A percentile compares a stretch with the other conserved stretches of the same genome.
These are phyloP conservation scores for Metellina segmentata DNA, from an alignment of 2,888 invertebrate genomes.

Conservation along the genomic window DNA sequence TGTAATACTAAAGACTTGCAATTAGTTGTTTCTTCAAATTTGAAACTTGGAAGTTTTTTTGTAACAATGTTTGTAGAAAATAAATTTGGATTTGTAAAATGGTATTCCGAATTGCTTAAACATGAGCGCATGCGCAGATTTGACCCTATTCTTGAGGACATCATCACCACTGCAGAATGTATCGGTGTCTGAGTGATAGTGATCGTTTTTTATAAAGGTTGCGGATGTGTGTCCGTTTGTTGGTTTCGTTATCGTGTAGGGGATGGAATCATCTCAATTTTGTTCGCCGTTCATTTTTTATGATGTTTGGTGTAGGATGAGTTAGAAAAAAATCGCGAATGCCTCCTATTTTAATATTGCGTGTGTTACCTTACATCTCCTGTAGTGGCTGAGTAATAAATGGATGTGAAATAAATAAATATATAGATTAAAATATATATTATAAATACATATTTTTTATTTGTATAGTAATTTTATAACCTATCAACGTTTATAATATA, in stretches of 20 bases:
- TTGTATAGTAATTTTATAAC: constrained; percentile 73
- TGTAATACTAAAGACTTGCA: no score
- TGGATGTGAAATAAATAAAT: constrained; percentile 47
- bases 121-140: constrained; percentile 65
- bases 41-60: no score
- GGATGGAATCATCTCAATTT: constrained; percentile 71
- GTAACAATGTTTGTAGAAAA: neutral
- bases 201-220: constrained; percentile 67
- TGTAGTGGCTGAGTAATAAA: constrained; percentile 64
- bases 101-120: neutral
- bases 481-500: constrained; percentile 64
- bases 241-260: constrained; percentile 72
- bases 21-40: no score
- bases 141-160: constrained; percentile 70
- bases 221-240: constrained; percentile 75
- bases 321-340: constrained; percentile 63
- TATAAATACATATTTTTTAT: constrained; percentile 70
- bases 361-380: constrained; percentile 60
- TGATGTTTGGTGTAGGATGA: constrained; percentile 75
- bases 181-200: constrained; percentile 54
- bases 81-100: constrained; percentile 21
- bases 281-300: constrained; percentile 73
- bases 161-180: constrained; percentile 75
- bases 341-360: constrained; percentile 70
- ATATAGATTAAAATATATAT: constrained; percentile 64